Evolutionary conservation across 2,113 vertebrate species (phyloP), one percentile per base, ranked within the genome.

Genomic region (Rana temporaria): DNA sequence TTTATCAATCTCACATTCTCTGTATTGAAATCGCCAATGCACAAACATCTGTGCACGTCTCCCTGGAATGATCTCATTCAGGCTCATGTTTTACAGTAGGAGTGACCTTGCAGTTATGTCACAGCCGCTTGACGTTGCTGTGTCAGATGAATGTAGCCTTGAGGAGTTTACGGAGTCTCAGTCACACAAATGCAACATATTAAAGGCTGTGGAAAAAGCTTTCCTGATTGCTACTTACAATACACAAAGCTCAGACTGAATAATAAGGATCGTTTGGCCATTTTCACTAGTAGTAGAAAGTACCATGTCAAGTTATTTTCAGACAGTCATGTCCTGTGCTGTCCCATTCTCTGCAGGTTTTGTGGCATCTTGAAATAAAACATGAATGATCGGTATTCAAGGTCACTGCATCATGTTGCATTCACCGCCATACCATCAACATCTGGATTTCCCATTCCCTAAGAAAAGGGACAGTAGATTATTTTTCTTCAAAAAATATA

Each of bases 31-130:
- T 32, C 26, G 60, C 32, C 57, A 69, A 60, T 48, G 59, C 53
- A 59, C n/a, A 19, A 69, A 34, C 38, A 60, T 60, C 30, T 70
- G 67, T 79, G 30, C 30, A 59, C 34, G 77, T 38, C 48, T 68
- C 77, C 26, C 52, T 38, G 52, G 52, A 18, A 52, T 79, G 77
- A 79, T 56, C 78, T 79, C 78, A 68, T 38, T 57, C 52, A 70
- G 66, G 55, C 66, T 34, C 53, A 32, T 48, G 52, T 69, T 63
- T 60, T 69, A 79, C 78, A 69, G 78, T 60, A 69, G 55, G 78
- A 70, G 8, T 18, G 66, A 79, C 78, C 78, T 69, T 79, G 78
- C 67, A 20, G 42, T 69, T 79, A 79, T 59, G 65, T 60, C 78
- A 79, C 55, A 69, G 65, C n/a, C 73, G n/a, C 59, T 48, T 22